Percentiles rank a stretch among this genome's conserved stretches.
These are phyloP conservation scores for Pithys albifrons DNA, from an alignment of 2,113 vertebrate genomes.

Conservation along the genomic window DNA sequence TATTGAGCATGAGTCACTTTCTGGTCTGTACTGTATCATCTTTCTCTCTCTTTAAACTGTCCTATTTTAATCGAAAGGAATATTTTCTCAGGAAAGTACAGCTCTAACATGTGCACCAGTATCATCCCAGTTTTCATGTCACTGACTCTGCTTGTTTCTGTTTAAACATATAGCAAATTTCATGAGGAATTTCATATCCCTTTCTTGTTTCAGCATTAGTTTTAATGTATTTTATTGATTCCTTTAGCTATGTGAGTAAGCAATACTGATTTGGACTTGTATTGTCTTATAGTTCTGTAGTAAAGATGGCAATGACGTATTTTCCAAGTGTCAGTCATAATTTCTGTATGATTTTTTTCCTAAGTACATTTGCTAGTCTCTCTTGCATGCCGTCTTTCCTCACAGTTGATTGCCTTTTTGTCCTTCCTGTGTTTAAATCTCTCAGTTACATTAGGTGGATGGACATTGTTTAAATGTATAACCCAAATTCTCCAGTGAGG, in stretches of 20 bases:
- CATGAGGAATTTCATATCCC: neutral
- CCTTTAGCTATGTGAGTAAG: neutral
- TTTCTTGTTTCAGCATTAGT: neutral
- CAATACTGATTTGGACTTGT: neutral
- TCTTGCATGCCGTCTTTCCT: neutral
- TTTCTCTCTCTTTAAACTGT: neutral
- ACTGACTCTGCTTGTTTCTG: neutral
- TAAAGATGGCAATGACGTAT: neutral
- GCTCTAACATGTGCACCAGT: neutral
- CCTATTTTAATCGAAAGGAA: neutral
- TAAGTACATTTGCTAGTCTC: neutral
- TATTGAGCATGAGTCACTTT: neutral
- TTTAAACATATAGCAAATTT: neutral
- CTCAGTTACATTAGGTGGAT: neutral
- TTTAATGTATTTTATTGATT: neutral
- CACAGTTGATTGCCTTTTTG: constrained; percentile 9
- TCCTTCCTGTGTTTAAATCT: constrained; percentile 22
- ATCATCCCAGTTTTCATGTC: neutral
- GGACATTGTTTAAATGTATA: constrained; percentile 23
- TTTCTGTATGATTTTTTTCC: neutral
- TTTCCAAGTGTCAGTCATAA: neutral
- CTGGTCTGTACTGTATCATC: neutral
- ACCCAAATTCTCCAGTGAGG: constrained; percentile 36
- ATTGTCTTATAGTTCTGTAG: neutral
- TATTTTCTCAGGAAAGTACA: neutral